Conservation (phyloP, 2,797 vertebrate genomes). For the Melanotaenia parkinsoni region DNA sequence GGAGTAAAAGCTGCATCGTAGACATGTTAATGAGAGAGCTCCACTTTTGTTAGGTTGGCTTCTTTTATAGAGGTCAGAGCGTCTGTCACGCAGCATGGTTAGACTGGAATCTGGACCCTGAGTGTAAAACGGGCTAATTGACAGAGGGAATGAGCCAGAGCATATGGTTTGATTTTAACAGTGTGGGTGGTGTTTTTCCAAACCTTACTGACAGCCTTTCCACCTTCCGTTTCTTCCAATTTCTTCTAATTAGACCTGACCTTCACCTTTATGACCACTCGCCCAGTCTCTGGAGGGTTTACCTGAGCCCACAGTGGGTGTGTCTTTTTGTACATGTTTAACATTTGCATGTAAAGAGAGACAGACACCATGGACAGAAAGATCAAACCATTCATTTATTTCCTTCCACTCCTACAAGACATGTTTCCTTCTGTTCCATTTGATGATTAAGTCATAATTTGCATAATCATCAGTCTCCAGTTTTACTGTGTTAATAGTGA, state of each 20-base stretch:
- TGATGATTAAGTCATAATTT: conserved; percentile 40
- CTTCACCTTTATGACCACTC: conserved; percentile 78
- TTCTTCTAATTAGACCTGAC: conserved; percentile 82
- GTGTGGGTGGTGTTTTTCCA: conserved; percentile 82
- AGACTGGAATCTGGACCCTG: conserved; percentile 72
- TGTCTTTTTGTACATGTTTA: conserved; percentile 36
- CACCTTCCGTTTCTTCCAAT: conserved; percentile 81
- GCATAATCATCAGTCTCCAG: conserved; percentile 37
- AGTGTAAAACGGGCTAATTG: conserved; percentile 79
- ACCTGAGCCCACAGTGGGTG: conserved; percentile 28
- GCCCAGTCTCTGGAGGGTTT: conserved; percentile 43
- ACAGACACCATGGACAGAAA: conserved; percentile 19
- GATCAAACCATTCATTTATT: conserved; percentile 46
- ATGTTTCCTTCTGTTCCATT: conserved; percentile 57
- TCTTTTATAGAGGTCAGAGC: conserved; percentile 76
- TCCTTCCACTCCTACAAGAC: conserved; percentile 67
- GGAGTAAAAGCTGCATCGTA: conserved; percentile 47
- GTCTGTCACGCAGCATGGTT: conserved; percentile 75
- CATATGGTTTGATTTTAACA: conserved; percentile 85
- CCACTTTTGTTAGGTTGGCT: conserved; percentile 65
- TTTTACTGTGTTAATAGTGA: conserved; percentile 22
- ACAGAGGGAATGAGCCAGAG: conserved; percentile 70
- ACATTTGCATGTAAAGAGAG: conserved; percentile 29
- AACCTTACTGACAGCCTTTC: conserved; percentile 75
- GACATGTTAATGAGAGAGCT: conserved; percentile 74